These are phyloP conservation scores for Myotis davidii DNA, from an alignment of 2,113 vertebrate species.

Conservation along the genomic window DNA sequence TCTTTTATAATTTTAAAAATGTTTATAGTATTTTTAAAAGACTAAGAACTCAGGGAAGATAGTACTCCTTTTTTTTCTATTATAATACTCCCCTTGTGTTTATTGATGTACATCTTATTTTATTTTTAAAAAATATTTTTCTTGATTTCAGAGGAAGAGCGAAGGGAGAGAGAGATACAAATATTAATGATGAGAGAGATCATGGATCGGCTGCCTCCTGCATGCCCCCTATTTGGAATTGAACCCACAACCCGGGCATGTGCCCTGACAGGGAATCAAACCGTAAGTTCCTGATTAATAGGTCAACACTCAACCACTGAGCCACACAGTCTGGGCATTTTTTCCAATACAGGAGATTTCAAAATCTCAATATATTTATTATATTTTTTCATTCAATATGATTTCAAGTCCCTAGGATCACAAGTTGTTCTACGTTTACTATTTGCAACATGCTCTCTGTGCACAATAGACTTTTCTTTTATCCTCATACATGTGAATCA, in stretches of 20 bases:
- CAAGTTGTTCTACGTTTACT: constrained; percentile 2
- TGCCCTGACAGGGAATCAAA: too few relatives aligned
- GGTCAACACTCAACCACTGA: too few relatives aligned
- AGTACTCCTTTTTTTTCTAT: not conserved
- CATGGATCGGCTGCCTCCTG: too few relatives aligned
- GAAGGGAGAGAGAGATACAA: too few relatives aligned
- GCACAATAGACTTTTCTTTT: not conserved
- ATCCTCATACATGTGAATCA: constrained; percentile 34
- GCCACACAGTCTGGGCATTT: not conserved
- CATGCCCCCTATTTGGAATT: too few relatives aligned
- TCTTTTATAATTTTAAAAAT: not conserved
- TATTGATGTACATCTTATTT: not conserved
- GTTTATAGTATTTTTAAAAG: constrained; percentile 29
- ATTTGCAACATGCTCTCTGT: constrained; percentile 23
- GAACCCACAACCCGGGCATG: too few relatives aligned
- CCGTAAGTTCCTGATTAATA: too few relatives aligned
- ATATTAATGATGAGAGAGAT: too few relatives aligned
- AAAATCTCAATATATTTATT: not conserved
- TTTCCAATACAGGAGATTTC: not conserved
- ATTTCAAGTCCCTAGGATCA: not conserved
- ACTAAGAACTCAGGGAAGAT: not conserved
- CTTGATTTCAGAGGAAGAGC: too few relatives aligned
- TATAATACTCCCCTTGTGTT: not conserved
- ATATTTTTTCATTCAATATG: constrained; percentile 5
- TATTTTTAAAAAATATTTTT: too few relatives aligned